These are phyloP conservation scores for Crioceris asparagi DNA, from an alignment of 2,888 invertebrate genomes.

Conservation along the genomic window DNA sequence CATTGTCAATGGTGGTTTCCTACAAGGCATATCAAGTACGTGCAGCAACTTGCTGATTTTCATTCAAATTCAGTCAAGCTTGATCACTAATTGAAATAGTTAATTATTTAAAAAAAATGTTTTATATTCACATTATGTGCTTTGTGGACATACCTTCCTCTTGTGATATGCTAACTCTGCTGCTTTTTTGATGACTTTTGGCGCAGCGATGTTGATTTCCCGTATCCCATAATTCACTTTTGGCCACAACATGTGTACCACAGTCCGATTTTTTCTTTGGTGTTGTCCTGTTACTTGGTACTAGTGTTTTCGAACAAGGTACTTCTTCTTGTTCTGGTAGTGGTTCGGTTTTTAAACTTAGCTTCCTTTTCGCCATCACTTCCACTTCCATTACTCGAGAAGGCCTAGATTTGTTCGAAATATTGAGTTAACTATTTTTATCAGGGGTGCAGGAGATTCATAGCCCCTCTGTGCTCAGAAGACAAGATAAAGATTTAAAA, in stretches of 20 bases:
- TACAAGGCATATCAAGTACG: too few relatives aligned
- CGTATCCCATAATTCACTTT: conserved; percentile 40
- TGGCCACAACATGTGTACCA: conserved; percentile 37
- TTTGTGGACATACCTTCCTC: conserved; percentile 29
- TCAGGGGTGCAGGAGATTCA: too few relatives aligned
- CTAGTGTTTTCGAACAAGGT: conserved; percentile 27
- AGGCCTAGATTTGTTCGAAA: too few relatives aligned
- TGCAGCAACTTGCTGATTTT: too few relatives aligned
- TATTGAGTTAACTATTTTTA: too few relatives aligned
- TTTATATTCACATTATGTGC: too few relatives aligned
- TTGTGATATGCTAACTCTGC: conserved; percentile 29
- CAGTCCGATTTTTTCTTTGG: conserved; percentile 41
- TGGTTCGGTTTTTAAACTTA: conserved; percentile 26
- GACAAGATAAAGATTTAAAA: too few relatives aligned
- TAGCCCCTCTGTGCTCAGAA: too few relatives aligned
- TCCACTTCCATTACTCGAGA: conserved; percentile 26
- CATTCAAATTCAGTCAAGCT: too few relatives aligned
- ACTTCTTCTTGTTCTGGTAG: conserved; percentile 24
- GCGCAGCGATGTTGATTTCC: conserved; percentile 35
- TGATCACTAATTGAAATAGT: too few relatives aligned
- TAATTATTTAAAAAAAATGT: too few relatives aligned
- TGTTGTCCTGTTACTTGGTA: conserved; percentile 30
- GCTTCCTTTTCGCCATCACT: conserved; percentile 31
- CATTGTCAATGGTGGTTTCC: too few relatives aligned
- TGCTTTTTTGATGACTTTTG: conserved; percentile 33